Evolutionary conservation across 2,797 vertebrate species (phyloP).

Genomic region (Mormyrops attenuatus): DNA sequence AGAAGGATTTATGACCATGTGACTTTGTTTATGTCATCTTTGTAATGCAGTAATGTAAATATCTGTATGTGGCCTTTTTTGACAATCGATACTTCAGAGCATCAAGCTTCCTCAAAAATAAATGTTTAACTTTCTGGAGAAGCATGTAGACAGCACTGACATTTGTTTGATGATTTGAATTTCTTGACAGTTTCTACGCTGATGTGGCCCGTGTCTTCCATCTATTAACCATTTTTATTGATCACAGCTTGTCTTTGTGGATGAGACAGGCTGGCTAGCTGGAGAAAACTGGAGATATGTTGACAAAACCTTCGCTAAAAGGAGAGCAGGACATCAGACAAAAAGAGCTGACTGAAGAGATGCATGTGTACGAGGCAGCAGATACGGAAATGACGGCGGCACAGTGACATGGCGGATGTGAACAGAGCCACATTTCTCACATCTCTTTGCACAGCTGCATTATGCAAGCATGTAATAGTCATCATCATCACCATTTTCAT

Average conservation of each 20-base stretch:
- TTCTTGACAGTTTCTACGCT: background rate
- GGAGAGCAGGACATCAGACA: background rate
- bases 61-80: background rate
- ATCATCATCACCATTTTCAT: background rate
- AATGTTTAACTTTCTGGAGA: background rate
- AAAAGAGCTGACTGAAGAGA: background rate
- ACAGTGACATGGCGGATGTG: background rate
- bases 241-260: conserved; percentile 7
- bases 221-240: conserved; percentile 14
- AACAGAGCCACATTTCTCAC: background rate
- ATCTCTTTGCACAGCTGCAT: background rate
- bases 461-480: background rate
- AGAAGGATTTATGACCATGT: background rate
- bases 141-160: background rate
- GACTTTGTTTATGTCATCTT: background rate
- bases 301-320: conserved; percentile 8
- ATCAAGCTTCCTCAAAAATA: background rate
- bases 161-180: conserved; percentile 12
- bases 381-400: background rate
- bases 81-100: background rate
- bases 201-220: background rate
- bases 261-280: background rate
- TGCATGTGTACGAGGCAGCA: background rate
- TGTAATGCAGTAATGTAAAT: background rate
- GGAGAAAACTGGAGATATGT: background rate